These are phyloP conservation scores for Anseranas semipalmata DNA, from an alignment of 2,113 vertebrate species.

Conservation along the genomic window DNA sequence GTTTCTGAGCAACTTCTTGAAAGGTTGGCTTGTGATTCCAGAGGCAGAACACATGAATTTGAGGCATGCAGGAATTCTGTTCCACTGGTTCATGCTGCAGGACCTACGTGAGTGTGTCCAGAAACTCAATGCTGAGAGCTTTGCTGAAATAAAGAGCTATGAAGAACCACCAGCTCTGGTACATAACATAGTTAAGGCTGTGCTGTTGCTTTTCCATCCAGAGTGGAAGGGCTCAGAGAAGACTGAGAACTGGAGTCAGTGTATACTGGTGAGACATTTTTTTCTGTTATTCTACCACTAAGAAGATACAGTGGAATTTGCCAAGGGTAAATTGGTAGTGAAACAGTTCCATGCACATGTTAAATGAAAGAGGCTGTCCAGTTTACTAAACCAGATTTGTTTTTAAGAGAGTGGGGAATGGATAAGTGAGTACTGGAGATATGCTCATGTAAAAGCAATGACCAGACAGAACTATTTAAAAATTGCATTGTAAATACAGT, in stretches of 20 bases:
- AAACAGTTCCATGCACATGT: background rate
- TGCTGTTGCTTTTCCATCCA: constrained; percentile 74
- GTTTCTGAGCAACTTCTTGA: background rate
- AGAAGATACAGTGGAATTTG: background rate
- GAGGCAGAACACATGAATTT: constrained; percentile 64
- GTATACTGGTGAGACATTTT: constrained; percentile 68
- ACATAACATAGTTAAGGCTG: constrained; percentile 54
- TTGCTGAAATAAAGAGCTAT: constrained; percentile 21
- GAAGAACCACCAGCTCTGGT: constrained; percentile 33
- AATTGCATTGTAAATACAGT: background rate
- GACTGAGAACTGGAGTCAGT: constrained; percentile 67
- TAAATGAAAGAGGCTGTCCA: too few relatives aligned
- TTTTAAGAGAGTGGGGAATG: background rate
- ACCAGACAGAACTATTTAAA: background rate
- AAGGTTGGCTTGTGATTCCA: constrained; percentile 54
- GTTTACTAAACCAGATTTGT: background rate
- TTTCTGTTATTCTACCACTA: background rate
- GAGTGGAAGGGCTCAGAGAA: constrained; percentile 53
- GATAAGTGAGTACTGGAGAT: background rate
- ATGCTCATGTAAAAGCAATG: background rate
- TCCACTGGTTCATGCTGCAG: constrained; percentile 78
- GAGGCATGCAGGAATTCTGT: constrained; percentile 64
- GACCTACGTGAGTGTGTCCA: constrained; percentile 71
- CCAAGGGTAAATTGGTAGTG: background rate
- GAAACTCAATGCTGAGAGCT: constrained; percentile 36